phyloP scores from a whole-genome alignment of 1,140 invertebrate genomes.

The Pogonomyrmex californicus region DNA sequence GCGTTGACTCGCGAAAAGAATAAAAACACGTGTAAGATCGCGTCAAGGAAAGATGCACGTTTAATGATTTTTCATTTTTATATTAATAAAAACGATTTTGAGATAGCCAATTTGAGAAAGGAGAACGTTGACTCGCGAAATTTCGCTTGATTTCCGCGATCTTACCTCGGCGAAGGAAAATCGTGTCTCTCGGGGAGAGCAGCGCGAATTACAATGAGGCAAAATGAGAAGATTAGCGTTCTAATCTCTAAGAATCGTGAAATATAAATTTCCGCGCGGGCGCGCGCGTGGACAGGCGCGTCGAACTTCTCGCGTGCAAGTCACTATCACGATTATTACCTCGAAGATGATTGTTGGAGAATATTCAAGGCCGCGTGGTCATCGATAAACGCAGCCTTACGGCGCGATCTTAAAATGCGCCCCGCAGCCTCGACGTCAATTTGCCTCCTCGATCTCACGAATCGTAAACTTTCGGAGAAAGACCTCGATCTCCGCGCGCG shows the following conservation, averaged over 20 bases:
- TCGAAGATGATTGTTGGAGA: constrained; percentile 38
- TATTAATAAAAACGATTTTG: no score
- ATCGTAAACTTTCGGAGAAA: not conserved
- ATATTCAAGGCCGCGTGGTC: constrained; percentile 34
- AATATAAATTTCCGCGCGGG: constrained; percentile 31
- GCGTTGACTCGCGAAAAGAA: no score
- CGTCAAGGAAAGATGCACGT: no score
- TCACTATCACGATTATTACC: constrained; percentile 39
- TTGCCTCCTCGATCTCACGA: not conserved
- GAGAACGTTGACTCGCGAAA: not conserved
- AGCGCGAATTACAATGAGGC: not conserved
- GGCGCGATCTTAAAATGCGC: constrained; percentile 30
- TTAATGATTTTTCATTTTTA: no score
- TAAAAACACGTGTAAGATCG: no score
- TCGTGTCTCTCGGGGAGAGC: not conserved
- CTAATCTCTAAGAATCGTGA: not conserved
- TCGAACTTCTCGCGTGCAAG: constrained; percentile 58
- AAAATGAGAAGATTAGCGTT: not conserved
- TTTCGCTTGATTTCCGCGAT: not conserved
- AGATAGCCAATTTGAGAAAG: not conserved
- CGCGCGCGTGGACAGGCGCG: not conserved
- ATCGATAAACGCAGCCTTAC: constrained; percentile 47
- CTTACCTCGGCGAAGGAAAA: not conserved
- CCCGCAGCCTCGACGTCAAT: constrained; percentile 10
- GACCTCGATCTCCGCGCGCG: no score